Evolutionary conservation across 2,888 invertebrate genomes (phyloP).

Genomic region (Anarsia innoxiella): DNA sequence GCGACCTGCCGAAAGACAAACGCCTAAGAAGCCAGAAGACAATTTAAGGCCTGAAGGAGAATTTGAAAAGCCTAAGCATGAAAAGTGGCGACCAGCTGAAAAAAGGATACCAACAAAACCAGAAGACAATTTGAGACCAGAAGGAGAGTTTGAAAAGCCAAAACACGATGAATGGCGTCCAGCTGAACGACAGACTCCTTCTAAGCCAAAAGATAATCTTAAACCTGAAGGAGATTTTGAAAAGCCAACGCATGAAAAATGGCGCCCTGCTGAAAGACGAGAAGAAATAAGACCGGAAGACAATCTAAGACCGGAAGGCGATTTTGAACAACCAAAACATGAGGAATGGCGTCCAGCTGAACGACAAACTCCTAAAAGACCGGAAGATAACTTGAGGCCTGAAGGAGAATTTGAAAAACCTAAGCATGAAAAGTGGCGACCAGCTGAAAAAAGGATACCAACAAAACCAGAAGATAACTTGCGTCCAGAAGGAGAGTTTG

Average conservation of each 20-base stretch:
- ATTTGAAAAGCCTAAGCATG: slow-evolving; percentile 56
- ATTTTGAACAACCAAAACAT: slow-evolving; percentile 65
- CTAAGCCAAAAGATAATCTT: slow-evolving; percentile 67
- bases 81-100: slow-evolving; percentile 49
- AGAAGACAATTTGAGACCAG: slow-evolving; percentile 76
- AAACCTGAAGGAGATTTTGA: slow-evolving; percentile 67
- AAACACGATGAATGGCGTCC: slow-evolving; percentile 41
- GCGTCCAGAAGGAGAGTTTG: slow-evolving; percentile 66
- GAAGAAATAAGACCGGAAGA: slow-evolving; percentile 48
- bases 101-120: slow-evolving; percentile 41
- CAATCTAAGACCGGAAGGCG: slow-evolving; percentile 59
- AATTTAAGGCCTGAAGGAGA: slow-evolving; percentile 76
- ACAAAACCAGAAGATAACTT: slow-evolving; percentile 67
- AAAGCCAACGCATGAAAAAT: slow-evolving; percentile 42
- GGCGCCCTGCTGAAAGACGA: slow-evolving; percentile 49
- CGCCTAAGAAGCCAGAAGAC: slow-evolving; percentile 35
- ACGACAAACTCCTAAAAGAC: slow-evolving; percentile 55
- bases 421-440: slow-evolving; percentile 53
- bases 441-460: slow-evolving; percentile 60
- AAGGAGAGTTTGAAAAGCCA: slow-evolving; percentile 54
- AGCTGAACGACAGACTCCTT: slow-evolving; percentile 50
- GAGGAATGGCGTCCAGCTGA: slow-evolving; percentile 67
- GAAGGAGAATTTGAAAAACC: slow-evolving; percentile 74
- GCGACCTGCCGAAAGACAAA: slow-evolving; percentile 57
- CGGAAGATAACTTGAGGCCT: slow-evolving; percentile 71